A percentile compares a stretch with the other conserved stretches of the same genome.
Evolutionary conservation across 2,797 vertebrate genomes (phyloP).

Genomic region (Parotocinclus haroldoi): DNA sequence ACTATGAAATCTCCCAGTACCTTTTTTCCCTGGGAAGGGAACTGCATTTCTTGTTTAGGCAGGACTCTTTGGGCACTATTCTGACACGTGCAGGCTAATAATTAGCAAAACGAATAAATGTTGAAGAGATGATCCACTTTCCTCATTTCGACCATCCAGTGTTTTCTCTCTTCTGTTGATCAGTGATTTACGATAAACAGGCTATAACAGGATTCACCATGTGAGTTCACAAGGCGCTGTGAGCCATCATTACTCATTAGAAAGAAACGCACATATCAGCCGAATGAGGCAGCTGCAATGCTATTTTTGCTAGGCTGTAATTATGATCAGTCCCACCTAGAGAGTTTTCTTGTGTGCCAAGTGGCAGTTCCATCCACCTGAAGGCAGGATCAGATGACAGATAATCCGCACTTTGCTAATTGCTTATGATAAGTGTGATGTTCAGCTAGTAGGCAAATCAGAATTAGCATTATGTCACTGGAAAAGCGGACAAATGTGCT

Average conservation of each 20-base stretch:
- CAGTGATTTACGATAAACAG: background rate
- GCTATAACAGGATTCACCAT: background rate
- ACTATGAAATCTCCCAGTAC: too few species aligned
- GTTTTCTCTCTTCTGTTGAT: background rate
- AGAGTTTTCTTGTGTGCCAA: background rate
- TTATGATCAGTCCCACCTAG: slow-evolving; percentile 14
- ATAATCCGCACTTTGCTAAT: too few species aligned
- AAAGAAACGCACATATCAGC: slow-evolving; percentile 15
- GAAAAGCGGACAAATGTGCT: too few species aligned
- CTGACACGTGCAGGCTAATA: slow-evolving; percentile 53
- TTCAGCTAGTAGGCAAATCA: too few species aligned
- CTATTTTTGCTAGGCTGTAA: slow-evolving; percentile 24
- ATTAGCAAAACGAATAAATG: slow-evolving; percentile 46
- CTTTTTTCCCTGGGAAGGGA: too few species aligned
- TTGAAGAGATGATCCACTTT: slow-evolving; percentile 2
- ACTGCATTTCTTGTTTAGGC: slow-evolving; percentile 50
- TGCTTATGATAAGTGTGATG: too few species aligned
- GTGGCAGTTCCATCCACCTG: slow-evolving; percentile 9
- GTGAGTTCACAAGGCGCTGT: slow-evolving; percentile 18
- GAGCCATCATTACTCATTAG: slow-evolving; percentile 11
- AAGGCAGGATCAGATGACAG: background rate
- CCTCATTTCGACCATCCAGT: background rate
- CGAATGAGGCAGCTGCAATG: slow-evolving; percentile 5
- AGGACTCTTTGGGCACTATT: slow-evolving; percentile 38
- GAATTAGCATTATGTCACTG: too few species aligned